These are phyloP conservation scores for Philaenus spumarius DNA, from an alignment of 1,140 invertebrate species.

Conservation along the genomic window DNA sequence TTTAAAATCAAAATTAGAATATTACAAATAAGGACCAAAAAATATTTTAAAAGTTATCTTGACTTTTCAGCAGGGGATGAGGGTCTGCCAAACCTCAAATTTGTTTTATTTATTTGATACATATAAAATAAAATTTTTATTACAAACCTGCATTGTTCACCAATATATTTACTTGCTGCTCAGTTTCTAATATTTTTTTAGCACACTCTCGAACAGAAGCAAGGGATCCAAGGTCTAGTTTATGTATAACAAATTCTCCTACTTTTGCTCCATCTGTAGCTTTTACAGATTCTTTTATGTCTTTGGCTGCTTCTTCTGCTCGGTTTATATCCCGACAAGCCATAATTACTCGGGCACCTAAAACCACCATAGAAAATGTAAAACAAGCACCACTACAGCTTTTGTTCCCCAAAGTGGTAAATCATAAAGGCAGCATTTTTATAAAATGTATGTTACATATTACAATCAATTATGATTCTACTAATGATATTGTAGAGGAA, in stretches of 20 bases:
- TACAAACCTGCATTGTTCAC: slow-evolving; percentile 68
- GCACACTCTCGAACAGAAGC: slow-evolving; percentile 65
- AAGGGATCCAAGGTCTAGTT: slow-evolving; percentile 64
- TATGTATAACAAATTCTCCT: slow-evolving; percentile 49
- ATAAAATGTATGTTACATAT: too few species aligned
- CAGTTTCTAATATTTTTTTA: slow-evolving; percentile 48
- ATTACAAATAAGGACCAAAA: not conserved
- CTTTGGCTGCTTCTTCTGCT: slow-evolving; percentile 41
- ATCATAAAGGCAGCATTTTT: too few species aligned
- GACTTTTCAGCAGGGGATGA: too few species aligned
- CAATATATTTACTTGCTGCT: slow-evolving; percentile 59
- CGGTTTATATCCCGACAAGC: slow-evolving; percentile 54
- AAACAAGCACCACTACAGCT: too few species aligned
- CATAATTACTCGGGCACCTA: slow-evolving; percentile 51
- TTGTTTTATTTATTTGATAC: too few species aligned
- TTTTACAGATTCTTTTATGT: slow-evolving; percentile 44
- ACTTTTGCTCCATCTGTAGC: slow-evolving; percentile 39
- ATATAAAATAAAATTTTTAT: not conserved
- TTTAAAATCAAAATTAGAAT: not conserved
- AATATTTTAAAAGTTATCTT: not conserved
- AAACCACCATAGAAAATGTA: too few species aligned
- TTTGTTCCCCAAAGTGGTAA: too few species aligned
- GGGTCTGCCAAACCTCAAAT: too few species aligned
- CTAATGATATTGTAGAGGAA: too few species aligned
- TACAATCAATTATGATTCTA: too few species aligned